Conservation (phyloP, 2,888 invertebrate species). For the Biston betularia region DNA sequence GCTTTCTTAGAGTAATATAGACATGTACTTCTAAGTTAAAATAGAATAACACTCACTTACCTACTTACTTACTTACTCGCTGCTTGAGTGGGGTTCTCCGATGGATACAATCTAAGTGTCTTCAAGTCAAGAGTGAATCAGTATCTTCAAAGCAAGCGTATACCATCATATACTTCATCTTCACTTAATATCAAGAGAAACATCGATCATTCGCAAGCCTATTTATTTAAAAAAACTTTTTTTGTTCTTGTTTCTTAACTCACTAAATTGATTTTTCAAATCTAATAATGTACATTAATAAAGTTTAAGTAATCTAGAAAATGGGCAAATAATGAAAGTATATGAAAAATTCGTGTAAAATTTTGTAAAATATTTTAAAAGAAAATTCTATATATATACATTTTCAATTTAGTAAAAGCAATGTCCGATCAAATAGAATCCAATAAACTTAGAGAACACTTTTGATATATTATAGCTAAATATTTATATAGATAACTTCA, state of each 20-base stretch:
- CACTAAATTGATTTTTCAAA: not conserved
- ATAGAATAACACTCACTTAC: no score
- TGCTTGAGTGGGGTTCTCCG: no score
- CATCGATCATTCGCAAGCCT: no score
- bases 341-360: conserved; percentile 21
- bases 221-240: no score
- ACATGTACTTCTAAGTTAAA: no score
- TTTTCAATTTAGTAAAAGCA: conserved; percentile 26
- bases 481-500: conserved; percentile 1
- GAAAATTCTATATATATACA: conserved; percentile 7
- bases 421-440: conserved; percentile 19
- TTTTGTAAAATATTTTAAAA: conserved; percentile 22
- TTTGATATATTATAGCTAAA: conserved; percentile 15
- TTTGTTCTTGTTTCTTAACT: not conserved
- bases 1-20: no score
- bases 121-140: no score
- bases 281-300: not conserved
- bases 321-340: not conserved
- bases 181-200: no score
- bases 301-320: not conserved
- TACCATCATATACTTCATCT: no score
- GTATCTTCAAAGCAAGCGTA: no score
- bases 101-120: no score
- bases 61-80: no score
- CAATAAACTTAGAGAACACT: conserved; percentile 22